phyloP scores from a whole-genome alignment of 1,140 invertebrate genomes.

The Samia ricini region DNA sequence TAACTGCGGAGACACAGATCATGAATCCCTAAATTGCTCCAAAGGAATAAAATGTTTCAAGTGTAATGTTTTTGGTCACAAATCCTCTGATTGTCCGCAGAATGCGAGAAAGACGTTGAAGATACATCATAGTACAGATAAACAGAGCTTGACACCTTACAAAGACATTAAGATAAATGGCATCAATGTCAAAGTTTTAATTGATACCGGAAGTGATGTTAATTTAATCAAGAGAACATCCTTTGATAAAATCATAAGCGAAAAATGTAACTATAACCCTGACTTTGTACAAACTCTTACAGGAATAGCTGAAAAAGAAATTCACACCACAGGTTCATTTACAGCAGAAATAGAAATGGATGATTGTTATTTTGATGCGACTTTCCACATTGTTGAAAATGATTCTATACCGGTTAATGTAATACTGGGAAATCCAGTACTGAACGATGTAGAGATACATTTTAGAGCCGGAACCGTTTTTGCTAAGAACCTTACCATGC shows the following conservation, averaged over 20 bases:
- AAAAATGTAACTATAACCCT: conserved; percentile 3
- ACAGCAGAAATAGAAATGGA: conserved; percentile 18
- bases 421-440: conserved; percentile 22
- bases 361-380: conserved; percentile 14
- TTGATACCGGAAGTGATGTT: conserved; percentile 28
- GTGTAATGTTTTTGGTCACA: conserved; percentile 28
- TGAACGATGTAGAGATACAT: conserved; percentile 21
- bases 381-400: conserved; percentile 23
- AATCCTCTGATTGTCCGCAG: conserved; percentile 18
- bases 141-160: conserved; percentile 4
- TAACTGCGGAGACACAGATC: conserved; percentile 25
- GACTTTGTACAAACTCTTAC: conserved; percentile 2
- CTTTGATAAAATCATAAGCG: conserved; percentile 2
- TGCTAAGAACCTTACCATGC: conserved; percentile 10
- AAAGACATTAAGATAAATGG: conserved; percentile 19
- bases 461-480: conserved; percentile 18
- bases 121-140: conserved; percentile 9
- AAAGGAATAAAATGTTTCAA: conserved; percentile 37
- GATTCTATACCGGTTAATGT: conserved; percentile 20
- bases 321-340: conserved; percentile 17
- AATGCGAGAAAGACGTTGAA: conserved; percentile 15
- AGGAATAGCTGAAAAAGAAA: conserved; percentile 18
- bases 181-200: background rate
- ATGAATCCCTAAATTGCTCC: conserved; percentile 12
- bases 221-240: conserved; percentile 15